Conservation (phyloP, 2,888 invertebrate species). For the Campopleginae sp. region DNA sequence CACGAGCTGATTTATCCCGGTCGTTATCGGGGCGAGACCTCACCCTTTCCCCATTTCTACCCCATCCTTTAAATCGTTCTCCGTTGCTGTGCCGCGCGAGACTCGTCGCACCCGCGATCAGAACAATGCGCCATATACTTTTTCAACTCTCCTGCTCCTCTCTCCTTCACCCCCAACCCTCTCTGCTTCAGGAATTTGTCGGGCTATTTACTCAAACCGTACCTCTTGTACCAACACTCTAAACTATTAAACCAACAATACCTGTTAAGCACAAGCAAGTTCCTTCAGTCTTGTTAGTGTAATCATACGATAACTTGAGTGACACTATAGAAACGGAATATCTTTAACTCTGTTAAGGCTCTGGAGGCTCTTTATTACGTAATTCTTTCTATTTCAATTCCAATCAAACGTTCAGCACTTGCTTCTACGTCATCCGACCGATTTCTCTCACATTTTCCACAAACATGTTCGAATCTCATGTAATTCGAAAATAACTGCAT, state of each 20-base stretch:
- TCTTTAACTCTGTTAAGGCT: not conserved
- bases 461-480: not conserved
- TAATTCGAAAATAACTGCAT: not conserved
- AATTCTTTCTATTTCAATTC: not conserved
- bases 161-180: conserved; percentile 55
- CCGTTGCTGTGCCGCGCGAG: conserved; percentile 59
- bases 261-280: conserved; percentile 29
- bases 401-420: not conserved
- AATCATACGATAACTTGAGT: conserved; percentile 32
- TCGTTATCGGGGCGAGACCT: conserved; percentile 81
- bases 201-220: conserved; percentile 49
- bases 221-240: conserved; percentile 44
- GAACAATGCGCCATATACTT: conserved; percentile 68
- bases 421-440: no score
- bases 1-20: conserved; percentile 82
- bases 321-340: conserved; percentile 7
- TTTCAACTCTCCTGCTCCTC: conserved; percentile 51
- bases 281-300: conserved; percentile 13
- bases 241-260: conserved; percentile 31
- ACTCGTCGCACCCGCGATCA: conserved; percentile 67
- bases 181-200: conserved; percentile 57
- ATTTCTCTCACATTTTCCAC: not conserved
- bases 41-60: conserved; percentile 35
- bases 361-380: not conserved
- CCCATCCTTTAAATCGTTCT: conserved; percentile 70